phyloP scores from a whole-genome alignment of 2,888 invertebrate species.

The Uloborus plumipes region DNA sequence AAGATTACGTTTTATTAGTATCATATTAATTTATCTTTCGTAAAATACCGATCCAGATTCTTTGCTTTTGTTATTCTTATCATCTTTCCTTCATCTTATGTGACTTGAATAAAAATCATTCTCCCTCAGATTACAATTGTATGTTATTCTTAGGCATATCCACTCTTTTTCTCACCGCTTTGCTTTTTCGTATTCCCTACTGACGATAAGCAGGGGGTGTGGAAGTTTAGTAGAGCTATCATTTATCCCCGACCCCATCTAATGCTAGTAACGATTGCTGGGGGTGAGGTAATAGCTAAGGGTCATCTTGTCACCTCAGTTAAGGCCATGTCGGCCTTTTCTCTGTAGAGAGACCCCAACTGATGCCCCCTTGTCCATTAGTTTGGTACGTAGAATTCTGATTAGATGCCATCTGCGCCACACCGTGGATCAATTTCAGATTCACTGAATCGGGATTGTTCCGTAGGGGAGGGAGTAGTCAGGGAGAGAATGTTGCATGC shows the following conservation, averaged over 20 bases:
- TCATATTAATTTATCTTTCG: no score
- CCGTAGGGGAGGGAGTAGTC: no score
- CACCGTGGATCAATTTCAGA: conserved; percentile 47
- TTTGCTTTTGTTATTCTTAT: no score
- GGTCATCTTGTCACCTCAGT: conserved; percentile 56
- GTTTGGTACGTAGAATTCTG: conserved; percentile 49
- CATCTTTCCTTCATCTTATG: no score
- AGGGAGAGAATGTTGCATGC: no score
- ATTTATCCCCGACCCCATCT: conserved; percentile 41
- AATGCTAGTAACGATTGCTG: neutral
- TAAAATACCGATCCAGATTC: no score
- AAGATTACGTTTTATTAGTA: no score
- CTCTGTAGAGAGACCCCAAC: conserved; percentile 32
- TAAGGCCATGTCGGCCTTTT: conserved; percentile 42
- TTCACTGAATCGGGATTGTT: neutral
- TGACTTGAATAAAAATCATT: no score
- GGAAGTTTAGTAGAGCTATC: conserved; percentile 44
- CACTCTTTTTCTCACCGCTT: neutral
- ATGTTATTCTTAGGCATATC: no score
- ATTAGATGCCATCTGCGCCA: conserved; percentile 57
- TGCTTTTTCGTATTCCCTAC: conserved; percentile 21
- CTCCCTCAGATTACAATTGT: no score
- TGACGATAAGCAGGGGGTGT: conserved; percentile 29
- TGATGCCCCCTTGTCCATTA: conserved; percentile 25
- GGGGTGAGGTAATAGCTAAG: conserved; percentile 40